Base-by-base conservation (phyloP, 2,888 invertebrate species). In the Hydroisotoma schaefferi region DNA sequence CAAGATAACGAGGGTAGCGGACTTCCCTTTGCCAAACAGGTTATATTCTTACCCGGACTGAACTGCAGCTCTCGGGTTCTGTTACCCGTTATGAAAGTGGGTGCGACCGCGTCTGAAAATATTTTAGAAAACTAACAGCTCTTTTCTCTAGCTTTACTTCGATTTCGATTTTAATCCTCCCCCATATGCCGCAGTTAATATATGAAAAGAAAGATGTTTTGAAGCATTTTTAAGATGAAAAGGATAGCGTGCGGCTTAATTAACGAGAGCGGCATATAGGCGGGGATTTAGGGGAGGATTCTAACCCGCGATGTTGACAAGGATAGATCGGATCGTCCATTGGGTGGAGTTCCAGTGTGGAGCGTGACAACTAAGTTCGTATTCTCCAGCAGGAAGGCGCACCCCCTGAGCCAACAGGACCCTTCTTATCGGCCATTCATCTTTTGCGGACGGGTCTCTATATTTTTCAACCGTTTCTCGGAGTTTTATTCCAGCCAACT, bases 261-360 rank as follows among this genome's bases (percentile, higher is more conserved):
- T 15, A 33, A 15, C 8, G 33, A 15, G 8, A 33, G 33, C 33
- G 33, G 15, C 8, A 10, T 33, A 8, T 10, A 15, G 15, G 33
- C 8, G 33, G 33, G 8, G 15, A 33, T 10, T 33, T 33, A 15
- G 8, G 8, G 33, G 8, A 33, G 15, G 15, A 33, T 33, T 33
- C 15, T 10, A 33, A 33, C 33, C 33, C 33, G 48, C 18, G 1
- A 56, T 44, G 2, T 48, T 38, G 37, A 56, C 27, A 2, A 56
- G 38, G 2, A 38, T 20, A 5, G 48, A 47, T 26, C 37, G 48
- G 2, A 23, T 20, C 20, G 25, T 48, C 56, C 56, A 56, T 10
- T 47, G 4, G 10, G 48, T 37, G 2, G 48, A 37, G 28, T 56
- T 56, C 56, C 56, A 56, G 1, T 48, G n/a, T 2, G 56, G 56